These are phyloP conservation scores for Neelides sp. DNA, from an alignment of 1,140 invertebrate genomes.

Conservation along the genomic window DNA sequence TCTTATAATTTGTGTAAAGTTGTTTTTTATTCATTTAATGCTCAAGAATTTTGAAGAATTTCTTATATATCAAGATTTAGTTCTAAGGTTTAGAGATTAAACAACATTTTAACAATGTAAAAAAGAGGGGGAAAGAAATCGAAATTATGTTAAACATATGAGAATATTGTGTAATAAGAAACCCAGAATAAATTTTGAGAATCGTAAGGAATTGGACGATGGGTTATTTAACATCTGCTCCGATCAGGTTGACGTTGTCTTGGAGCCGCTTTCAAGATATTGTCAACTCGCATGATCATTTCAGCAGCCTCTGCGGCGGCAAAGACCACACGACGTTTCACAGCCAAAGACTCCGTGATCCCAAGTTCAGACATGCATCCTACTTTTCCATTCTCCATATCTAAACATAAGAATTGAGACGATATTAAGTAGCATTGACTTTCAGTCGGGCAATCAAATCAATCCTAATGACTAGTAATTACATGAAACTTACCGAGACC, in stretches of 20 bases:
- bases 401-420: conserved; percentile 39
- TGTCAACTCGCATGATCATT: conserved; percentile 96
- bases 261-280: conserved; percentile 91
- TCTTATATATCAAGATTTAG: too few relatives aligned
- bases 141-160: not conserved
- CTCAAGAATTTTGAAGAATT: too few relatives aligned
- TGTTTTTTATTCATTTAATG: too few relatives aligned
- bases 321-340: conserved; percentile 87
- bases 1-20: too few relatives aligned
- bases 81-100: too few relatives aligned
- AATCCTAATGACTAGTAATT: conserved; percentile 1
- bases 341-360: conserved; percentile 91
- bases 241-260: conserved; percentile 76
- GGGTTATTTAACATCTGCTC: conserved; percentile 58
- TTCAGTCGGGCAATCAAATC: too few relatives aligned
- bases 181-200: not conserved
- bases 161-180: not conserved
- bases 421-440: not conserved
- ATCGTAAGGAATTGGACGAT: not conserved
- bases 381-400: conserved; percentile 74
- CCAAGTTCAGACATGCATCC: conserved; percentile 79
- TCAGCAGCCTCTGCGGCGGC: conserved; percentile 95
- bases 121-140: not conserved
- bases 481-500: conserved; percentile 75
- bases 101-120: too few relatives aligned